A percentile compares a stretch with the other conserved stretches of the same genome.
These are phyloP conservation scores for Dicaeum eximium DNA, from an alignment of 2,113 vertebrate species.

Conservation along the genomic window DNA sequence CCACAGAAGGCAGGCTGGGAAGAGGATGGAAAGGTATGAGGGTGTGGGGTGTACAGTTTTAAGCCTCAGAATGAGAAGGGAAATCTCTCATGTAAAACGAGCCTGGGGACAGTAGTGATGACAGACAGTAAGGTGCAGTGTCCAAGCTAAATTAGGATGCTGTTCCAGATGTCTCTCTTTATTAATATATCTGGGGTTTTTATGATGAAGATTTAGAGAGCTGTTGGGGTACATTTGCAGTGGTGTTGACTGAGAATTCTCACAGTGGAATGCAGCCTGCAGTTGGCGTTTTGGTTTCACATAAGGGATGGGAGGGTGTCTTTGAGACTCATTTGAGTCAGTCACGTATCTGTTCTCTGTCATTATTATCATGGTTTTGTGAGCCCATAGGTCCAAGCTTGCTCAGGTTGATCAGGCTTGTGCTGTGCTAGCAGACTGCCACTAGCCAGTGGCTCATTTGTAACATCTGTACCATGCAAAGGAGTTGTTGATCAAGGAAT, in stretches of 20 bases:
- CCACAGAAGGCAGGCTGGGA: background rate
- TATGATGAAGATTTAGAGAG: background rate
- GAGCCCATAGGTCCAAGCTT: background rate
- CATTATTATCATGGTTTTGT: background rate
- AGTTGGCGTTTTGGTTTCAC: background rate
- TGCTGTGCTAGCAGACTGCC: background rate
- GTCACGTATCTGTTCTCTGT: background rate
- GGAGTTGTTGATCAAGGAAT: background rate
- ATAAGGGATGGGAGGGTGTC: background rate
- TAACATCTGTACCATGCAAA: background rate
- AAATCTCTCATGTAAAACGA: rapidly evolving
- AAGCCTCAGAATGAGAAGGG: background rate
- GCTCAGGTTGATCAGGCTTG: background rate
- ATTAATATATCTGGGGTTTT: background rate
- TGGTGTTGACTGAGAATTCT: background rate
- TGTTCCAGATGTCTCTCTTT: background rate
- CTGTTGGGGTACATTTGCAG: rapidly evolving
- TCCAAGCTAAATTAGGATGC: background rate
- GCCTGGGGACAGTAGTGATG: background rate
- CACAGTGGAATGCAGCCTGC: background rate
- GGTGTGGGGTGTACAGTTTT: background rate
- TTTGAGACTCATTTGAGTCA: background rate
- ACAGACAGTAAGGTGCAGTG: background rate
- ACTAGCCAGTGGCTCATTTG: background rate
- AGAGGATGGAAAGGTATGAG: background rate